Conservation (phyloP, 2,888 invertebrate species). For the Alsophila aescularia region DNA sequence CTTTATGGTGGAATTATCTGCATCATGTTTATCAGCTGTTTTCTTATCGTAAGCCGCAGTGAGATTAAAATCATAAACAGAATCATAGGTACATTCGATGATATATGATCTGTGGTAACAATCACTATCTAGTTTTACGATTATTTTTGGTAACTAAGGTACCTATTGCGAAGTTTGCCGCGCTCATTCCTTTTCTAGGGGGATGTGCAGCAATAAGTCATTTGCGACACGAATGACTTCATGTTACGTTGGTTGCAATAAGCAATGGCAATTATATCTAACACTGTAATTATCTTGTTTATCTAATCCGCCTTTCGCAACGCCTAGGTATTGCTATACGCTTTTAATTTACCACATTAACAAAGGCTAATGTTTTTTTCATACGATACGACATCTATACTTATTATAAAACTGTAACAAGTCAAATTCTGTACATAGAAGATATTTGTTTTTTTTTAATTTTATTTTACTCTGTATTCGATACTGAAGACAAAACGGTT, state of each 20-base stretch:
- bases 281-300: conserved; percentile 3
- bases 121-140: too few relatives aligned
- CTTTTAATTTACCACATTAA: too few relatives aligned
- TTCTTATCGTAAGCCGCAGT: conserved; percentile 8
- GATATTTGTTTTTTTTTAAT: too few relatives aligned
- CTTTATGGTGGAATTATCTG: neutral
- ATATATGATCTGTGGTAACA: neutral
- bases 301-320: conserved; percentile 7
- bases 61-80: conserved; percentile 15
- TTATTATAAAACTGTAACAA: too few relatives aligned
- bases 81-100: neutral
- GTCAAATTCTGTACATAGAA: too few relatives aligned
- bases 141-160: neutral
- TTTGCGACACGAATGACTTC: neutral
- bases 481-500: too few relatives aligned
- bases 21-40: neutral
- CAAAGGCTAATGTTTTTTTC: too few relatives aligned
- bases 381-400: too few relatives aligned
- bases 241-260: conserved; percentile 4
- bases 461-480: too few relatives aligned
- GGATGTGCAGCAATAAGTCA: neutral
- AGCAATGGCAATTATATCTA: conserved; percentile 11
- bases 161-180: neutral
- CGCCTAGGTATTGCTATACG: too few relatives aligned
- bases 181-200: too few relatives aligned